Evolutionary conservation across 2,888 invertebrate species (phyloP).

Genomic region (Melikaiella ostensackeni): DNA sequence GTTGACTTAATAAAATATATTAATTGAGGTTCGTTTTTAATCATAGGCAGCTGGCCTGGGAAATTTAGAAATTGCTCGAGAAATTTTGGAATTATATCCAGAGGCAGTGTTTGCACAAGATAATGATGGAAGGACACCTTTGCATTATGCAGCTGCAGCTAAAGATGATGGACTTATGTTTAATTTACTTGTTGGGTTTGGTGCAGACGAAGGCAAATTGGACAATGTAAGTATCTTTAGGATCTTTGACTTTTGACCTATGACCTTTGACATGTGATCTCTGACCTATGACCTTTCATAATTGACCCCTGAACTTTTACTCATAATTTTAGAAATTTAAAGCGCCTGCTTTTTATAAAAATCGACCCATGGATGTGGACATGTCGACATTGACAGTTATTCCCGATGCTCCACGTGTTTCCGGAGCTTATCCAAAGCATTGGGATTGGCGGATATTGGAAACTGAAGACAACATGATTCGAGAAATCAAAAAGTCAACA

Average conservation of each 20-base stretch:
- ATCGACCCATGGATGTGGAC: constrained; percentile 87
- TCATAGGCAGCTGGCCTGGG: constrained; percentile 89
- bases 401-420: constrained; percentile 90
- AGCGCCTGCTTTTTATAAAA: constrained; percentile 88
- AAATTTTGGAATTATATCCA: constrained; percentile 85
- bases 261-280: no score
- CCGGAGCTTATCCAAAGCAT: constrained; percentile 83
- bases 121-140: constrained; percentile 90
- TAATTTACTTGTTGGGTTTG: constrained; percentile 87
- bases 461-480: constrained; percentile 75
- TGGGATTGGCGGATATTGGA: constrained; percentile 87
- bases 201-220: constrained; percentile 89
- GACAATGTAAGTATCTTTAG: constrained; percentile 85
- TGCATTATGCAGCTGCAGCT: constrained; percentile 91
- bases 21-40: constrained; percentile 16
- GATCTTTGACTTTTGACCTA: neutral
- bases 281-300: no score
- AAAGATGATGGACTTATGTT: constrained; percentile 89
- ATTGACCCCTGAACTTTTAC: neutral
- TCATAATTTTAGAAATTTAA: constrained; percentile 85
- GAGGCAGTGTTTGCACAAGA: constrained; percentile 85
- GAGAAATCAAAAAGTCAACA: constrained; percentile 53
- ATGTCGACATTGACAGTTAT: constrained; percentile 83
- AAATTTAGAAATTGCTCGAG: constrained; percentile 85
- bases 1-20: no score